These are phyloP conservation scores for Toxotes jaculatrix DNA, from an alignment of 2,113 vertebrate genomes.

Conservation along the genomic window DNA sequence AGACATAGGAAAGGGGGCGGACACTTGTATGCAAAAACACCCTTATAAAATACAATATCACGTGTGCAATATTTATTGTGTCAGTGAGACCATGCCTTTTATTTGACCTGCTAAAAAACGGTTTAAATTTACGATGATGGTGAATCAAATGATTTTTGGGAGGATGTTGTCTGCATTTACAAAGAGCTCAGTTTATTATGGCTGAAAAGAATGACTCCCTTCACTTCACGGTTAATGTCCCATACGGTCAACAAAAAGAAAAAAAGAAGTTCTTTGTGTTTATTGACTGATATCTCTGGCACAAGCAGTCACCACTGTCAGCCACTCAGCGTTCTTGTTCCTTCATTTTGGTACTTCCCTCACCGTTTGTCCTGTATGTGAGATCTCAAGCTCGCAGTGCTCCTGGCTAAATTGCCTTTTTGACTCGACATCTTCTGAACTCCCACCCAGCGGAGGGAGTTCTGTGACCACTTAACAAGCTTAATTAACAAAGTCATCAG, in stretches of 20 bases:
- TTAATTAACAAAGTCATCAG: constrained; percentile 75
- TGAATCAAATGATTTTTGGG: constrained; percentile 40
- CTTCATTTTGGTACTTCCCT: constrained; percentile 67
- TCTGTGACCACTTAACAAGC: constrained; percentile 67
- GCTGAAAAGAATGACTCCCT: constrained; percentile 24
- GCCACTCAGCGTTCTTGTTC: constrained; percentile 64
- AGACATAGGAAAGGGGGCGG: constrained; percentile 65
- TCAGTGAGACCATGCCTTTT: constrained; percentile 85
- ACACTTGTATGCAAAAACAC: constrained; percentile 67
- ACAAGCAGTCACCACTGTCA: constrained; percentile 60
- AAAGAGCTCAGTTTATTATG: constrained; percentile 29
- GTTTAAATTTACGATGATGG: constrained; percentile 54
- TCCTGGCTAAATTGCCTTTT: constrained; percentile 55
- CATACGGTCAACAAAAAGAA: constrained; percentile 16
- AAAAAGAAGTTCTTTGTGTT: constrained; percentile 49
- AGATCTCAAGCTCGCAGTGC: constrained; percentile 48
- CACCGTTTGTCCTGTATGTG: constrained; percentile 37
- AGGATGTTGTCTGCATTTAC: constrained; percentile 34
- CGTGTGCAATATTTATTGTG: constrained; percentile 86
- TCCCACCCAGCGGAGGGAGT: constrained; percentile 52
- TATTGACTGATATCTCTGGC: constrained; percentile 60
- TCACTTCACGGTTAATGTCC: constrained; percentile 47
- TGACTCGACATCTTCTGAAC: constrained; percentile 53
- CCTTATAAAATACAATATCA: constrained; percentile 60
- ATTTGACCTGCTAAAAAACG: constrained; percentile 48